phyloP scores from a whole-genome alignment of 2,888 invertebrate species.

The Tyria jacobaeae region DNA sequence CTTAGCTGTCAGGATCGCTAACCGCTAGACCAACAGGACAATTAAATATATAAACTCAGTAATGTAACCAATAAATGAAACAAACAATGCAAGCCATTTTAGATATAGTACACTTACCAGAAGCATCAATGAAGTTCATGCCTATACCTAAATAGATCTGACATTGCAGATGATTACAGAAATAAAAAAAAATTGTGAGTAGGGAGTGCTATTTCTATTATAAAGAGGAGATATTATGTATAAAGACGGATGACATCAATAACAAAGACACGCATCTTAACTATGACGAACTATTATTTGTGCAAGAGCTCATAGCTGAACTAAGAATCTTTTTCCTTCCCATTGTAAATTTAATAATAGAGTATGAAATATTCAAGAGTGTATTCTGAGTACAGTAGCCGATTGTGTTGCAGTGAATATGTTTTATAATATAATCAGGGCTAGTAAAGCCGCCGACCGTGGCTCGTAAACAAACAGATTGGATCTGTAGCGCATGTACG shows the following conservation, averaged over 20 bases:
- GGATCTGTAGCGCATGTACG: conserved; percentile 68
- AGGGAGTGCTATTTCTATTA: not conserved
- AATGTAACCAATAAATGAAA: not conserved
- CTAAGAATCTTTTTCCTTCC: conserved; percentile 17
- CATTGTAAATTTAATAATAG: conserved; percentile 21
- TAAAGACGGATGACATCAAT: conserved; percentile 1
- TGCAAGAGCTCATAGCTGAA: conserved; percentile 12
- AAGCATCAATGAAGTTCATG: not conserved
- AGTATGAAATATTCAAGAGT: conserved; percentile 13
- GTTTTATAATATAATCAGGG: conserved; percentile 59
- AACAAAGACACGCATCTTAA: not conserved
- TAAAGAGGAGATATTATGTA: not conserved
- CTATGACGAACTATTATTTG: conserved; percentile 9
- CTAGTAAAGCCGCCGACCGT: conserved; percentile 63
- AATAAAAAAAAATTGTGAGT: not conserved
- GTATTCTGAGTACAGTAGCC: conserved; percentile 19
- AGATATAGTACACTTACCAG: not conserved
- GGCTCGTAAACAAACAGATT: conserved; percentile 79
- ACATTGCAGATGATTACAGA: not conserved
- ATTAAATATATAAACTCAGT: not conserved
- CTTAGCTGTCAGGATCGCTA: no score
- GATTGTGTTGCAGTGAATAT: conserved; percentile 29
- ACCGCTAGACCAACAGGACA: no score
- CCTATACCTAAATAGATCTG: not conserved
- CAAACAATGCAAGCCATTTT: not conserved